A percentile compares a stretch with the other conserved stretches of the same genome.
These are phyloP conservation scores for Nomada fabriciana DNA, from an alignment of 2,888 invertebrate species.

Conservation along the genomic window DNA sequence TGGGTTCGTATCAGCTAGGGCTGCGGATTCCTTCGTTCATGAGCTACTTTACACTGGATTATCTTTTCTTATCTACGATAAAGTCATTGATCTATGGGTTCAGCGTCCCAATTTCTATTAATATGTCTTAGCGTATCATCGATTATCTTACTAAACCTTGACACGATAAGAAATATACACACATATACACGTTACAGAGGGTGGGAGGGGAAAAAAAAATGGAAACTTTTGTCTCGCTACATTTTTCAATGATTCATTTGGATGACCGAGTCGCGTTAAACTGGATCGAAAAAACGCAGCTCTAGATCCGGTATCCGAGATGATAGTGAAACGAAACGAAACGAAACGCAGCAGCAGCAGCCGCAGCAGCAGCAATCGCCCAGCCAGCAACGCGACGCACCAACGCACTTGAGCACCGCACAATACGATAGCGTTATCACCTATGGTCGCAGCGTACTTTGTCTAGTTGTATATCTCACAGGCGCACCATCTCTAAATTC, in stretches of 20 bases:
- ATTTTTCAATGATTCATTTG: not conserved
- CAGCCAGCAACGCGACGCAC: slow-evolving; percentile 70
- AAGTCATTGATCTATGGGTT: not conserved
- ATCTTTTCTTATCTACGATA: not conserved
- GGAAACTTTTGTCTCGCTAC: slow-evolving; percentile 5
- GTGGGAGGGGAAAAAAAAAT: not conserved
- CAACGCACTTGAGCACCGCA: slow-evolving; percentile 73
- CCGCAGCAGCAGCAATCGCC: slow-evolving; percentile 55
- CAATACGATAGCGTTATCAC: slow-evolving; percentile 66
- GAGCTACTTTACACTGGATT: not conserved
- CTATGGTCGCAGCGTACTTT: slow-evolving; percentile 57
- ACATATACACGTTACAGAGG: not conserved
- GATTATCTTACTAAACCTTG: not conserved
- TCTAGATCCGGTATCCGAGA: slow-evolving; percentile 52
- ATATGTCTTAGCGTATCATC: not conserved
- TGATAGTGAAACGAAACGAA: slow-evolving; percentile 40
- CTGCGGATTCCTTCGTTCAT: slow-evolving; percentile 40
- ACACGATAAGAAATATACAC: not conserved
- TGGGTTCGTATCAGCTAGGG: slow-evolving; percentile 54
- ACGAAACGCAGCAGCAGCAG: slow-evolving; percentile 48
- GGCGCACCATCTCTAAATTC: slow-evolving; percentile 63
- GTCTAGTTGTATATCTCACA: slow-evolving; percentile 64
- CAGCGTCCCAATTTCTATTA: not conserved
- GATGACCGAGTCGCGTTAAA: not conserved
- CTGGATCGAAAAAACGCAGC: not conserved